phyloP scores from a whole-genome alignment of 2,797 vertebrate genomes.

The Cuniculus paca region DNA sequence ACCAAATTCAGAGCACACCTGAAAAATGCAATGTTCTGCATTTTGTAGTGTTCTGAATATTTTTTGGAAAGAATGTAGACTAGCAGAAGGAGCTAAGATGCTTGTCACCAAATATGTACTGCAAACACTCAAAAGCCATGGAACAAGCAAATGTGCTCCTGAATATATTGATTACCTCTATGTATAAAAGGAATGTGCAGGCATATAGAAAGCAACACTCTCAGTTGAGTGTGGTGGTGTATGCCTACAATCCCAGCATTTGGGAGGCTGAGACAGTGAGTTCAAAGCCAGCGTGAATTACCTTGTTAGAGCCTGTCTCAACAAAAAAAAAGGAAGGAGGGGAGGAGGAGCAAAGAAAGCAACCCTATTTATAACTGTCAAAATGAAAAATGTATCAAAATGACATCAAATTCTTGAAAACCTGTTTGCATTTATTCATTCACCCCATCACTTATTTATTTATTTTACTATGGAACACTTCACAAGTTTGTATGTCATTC shows the following conservation, averaged over 20 bases:
- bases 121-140: slow-evolving; percentile 42
- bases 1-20: slow-evolving; percentile 12
- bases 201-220: not conserved
- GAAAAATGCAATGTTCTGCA: slow-evolving; percentile 14
- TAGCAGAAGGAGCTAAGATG: slow-evolving; percentile 2
- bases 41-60: not conserved
- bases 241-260: not conserved
- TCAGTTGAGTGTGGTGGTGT: not conserved
- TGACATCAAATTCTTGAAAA: slow-evolving; percentile 10
- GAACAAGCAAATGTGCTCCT: not conserved
- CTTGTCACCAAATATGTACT: slow-evolving; percentile 13
- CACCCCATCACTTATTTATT: not conserved
- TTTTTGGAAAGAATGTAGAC: slow-evolving; percentile 19
- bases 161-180: not conserved
- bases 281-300: not conserved
- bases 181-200: not conserved
- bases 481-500: not conserved
- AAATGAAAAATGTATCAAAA: slow-evolving; percentile 50
- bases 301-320: too few species aligned
- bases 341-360: not conserved
- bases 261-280: not conserved
- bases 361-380: not conserved
- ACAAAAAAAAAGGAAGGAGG: not conserved
- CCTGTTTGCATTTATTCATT: not conserved
- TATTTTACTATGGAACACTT: not conserved